Conservation (phyloP, 2,797 vertebrate genomes). For the Pangasius larnaudii region DNA sequence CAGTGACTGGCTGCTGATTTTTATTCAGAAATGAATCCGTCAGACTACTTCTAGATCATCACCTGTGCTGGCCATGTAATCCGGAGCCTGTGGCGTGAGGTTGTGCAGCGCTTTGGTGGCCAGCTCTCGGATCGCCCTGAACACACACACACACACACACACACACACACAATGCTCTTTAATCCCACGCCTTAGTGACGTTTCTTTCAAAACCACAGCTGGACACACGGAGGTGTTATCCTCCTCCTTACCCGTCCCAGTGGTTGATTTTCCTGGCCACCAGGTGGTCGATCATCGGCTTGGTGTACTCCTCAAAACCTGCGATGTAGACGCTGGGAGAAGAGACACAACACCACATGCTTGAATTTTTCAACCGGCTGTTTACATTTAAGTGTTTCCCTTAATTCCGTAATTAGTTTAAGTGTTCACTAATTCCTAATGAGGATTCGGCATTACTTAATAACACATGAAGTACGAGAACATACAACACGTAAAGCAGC, state of each 20-base stretch:
- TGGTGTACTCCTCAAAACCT: conserved; percentile 91
- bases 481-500: not conserved
- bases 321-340: conserved; percentile 84
- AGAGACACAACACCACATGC: conserved; percentile 23
- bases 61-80: conserved; percentile 87
- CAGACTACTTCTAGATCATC: conserved; percentile 53
- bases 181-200: no score
- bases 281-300: conserved; percentile 90
- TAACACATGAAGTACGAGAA: not conserved
- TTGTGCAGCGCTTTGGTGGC: conserved; percentile 88
- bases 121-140: conserved; percentile 87
- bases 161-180: not conserved
- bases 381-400: not conserved
- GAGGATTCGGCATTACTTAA: not conserved
- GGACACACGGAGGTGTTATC: not conserved
- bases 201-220: not conserved
- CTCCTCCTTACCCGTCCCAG: conserved; percentile 85
- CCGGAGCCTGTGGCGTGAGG: conserved; percentile 81
- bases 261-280: conserved; percentile 88
- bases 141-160: conserved; percentile 11
- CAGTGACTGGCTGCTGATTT: not conserved
- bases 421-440: not conserved
- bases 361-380: no score
- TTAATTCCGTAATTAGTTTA: no score
- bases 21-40: not conserved